Base-by-base conservation (phyloP, 2,888 invertebrate genomes). In the Andricus curvator region DNA sequence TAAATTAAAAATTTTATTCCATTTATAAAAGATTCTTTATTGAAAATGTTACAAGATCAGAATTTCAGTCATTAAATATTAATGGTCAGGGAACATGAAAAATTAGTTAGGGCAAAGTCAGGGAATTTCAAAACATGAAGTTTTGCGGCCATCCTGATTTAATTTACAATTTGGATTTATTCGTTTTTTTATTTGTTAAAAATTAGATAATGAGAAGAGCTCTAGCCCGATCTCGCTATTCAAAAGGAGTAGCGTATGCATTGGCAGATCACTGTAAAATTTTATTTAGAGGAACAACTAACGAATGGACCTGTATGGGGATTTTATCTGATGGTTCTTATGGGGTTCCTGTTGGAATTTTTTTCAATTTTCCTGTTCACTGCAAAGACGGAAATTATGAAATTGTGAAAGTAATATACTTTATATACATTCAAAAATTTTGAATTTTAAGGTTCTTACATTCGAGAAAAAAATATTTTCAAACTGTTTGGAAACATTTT, bases 291-390 rank as follows among this genome's bases (percentile, higher is more conserved):
- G 88, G 85, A 1, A 88, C 86, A 0, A 78, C 80, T 1, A 37
- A 81, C 25, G 82, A 88, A 77, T 88, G 88, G 88, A 86, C 81
- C 1, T 80, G 78, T 33, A 88, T 88, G 88, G 80, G 81, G 9
- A 84, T 87, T 17, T 5, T 67, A 6, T 86, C 88, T 1, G 87
- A 88, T 37, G 80, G 85, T 48, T 83, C 88, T 13, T 86, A 87
- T 17, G 82, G 76, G 0, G 78, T 85, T 0, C 77, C 70, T 2
- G 17, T 76, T 4, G 85, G 82, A 17, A 74, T 84, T 48, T 88
- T 82, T 65, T 88, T 85, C 25, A 85, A 86, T 9, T 85, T 79
- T 76, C 87, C 88, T 2, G 87, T 88, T 4, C 25, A 44, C 37
- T 86, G 87, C 65, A 77, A 62, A 37, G 33, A 85, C 25, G 78